Evolutionary conservation across 1,140 invertebrate species (phyloP), one percentile per base, ranked within the genome.

Genomic region (Oryzaephilus surinamensis): DNA sequence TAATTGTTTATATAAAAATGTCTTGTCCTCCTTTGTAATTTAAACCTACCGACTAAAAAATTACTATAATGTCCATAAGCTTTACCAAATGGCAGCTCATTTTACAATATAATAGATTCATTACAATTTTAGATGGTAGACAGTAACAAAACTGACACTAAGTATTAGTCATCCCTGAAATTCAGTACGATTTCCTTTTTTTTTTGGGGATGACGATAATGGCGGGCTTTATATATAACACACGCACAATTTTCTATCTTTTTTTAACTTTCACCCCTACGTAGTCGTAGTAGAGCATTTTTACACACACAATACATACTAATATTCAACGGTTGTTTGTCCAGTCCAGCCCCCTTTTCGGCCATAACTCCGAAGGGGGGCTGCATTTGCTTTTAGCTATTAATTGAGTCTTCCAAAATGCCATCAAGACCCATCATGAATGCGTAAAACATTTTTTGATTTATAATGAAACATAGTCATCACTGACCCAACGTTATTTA

Each of bases 321-420:
- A 46, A 50, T 43, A 18, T 32, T 11, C 41, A 35, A 35, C 41
- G 44, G 50, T 38, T 11, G 23, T n/a, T n/a, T 47, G 52, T 55
- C 45, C 48, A 50, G 41, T 50, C 48, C 57, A 50, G 50, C 57
- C 43, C 50, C 45, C 45, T 36, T 36, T 34, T 38, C 51, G 45
- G 48, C 53, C 55, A 56, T 53, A 39, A 28, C 32, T n/a, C 4
- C 8, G 19, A 43, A 45, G 41, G 38, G 32, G n/a, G n/a, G n/a
- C n/a, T n/a, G n/a, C n/a, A n/a, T n/a, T n/a, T n/a, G 36, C 40
- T 44, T 45, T 38, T 45, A 43, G 43, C 50, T 57, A 57, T 57
- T 58, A 58, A 58, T 57, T 57, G 57, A 58, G 57, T 52, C 55
- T 55, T 58, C 42, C 37, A 50, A 43, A 46, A 41, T 38, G 38